phyloP scores from a whole-genome alignment of 37 sponge, comb jelly and placozoan genomes.

The Bolinopsis microptera region DNA sequence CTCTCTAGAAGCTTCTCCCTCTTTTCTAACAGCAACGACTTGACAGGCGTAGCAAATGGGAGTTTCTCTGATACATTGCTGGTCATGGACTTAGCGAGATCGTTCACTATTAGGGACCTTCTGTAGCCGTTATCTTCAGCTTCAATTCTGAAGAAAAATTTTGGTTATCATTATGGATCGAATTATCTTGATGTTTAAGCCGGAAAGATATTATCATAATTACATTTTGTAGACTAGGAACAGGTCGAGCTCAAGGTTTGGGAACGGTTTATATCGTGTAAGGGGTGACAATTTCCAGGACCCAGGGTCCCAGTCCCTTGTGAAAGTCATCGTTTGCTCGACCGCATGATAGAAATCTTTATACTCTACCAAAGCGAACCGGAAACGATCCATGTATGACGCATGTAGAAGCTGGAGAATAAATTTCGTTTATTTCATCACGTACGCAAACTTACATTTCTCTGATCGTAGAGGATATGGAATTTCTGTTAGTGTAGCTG shows the following conservation, averaged over 20 bases:
- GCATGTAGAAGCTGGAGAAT: background rate
- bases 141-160: background rate
- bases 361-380: too few relatives aligned
- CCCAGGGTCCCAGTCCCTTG: too few relatives aligned
- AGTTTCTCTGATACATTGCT: background rate
- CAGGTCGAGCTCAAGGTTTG: too few relatives aligned
- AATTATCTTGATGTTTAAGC: too few relatives aligned
- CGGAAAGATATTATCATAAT: too few relatives aligned
- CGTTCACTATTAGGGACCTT: slow-evolving; percentile 35
- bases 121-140: slow-evolving; percentile 51
- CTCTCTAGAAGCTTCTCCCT: slow-evolving; percentile 31
- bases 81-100: slow-evolving; percentile 61
- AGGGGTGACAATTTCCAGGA: too few relatives aligned
- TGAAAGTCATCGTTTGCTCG: too few relatives aligned
- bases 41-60: slow-evolving; percentile 50
- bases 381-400: too few relatives aligned
- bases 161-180: too few relatives aligned
- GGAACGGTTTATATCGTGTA: too few relatives aligned
- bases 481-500: background rate
- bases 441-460: slow-evolving; percentile 41
- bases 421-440: background rate
- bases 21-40: slow-evolving; percentile 23
- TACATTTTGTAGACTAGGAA: too few relatives aligned
- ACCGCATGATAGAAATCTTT: too few relatives aligned
- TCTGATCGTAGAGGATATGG: slow-evolving; percentile 41